Conservation (phyloP, 1,140 invertebrate genomes). For the Drepana arcuata region DNA sequence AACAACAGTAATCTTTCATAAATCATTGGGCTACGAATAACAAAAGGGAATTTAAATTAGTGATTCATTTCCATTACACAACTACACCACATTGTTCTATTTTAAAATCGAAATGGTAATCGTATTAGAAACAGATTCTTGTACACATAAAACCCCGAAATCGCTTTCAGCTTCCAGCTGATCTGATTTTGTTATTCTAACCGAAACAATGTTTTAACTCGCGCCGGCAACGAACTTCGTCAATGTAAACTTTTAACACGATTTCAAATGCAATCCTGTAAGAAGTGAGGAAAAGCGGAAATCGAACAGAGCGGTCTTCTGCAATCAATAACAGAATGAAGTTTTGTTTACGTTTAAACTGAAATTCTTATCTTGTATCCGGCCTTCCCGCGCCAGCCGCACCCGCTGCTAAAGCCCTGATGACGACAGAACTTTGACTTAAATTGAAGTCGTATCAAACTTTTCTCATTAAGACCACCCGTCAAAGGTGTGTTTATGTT, state of each 20-base stretch:
- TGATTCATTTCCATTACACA: no score
- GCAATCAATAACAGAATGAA: conserved; percentile 35
- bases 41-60: no score
- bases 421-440: conserved; percentile 64
- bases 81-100: no score
- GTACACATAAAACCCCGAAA: conserved; percentile 9
- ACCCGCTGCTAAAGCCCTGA: conserved; percentile 43
- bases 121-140: conserved; percentile 6
- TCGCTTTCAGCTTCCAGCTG: conserved; percentile 10
- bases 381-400: conserved; percentile 16
- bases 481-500: conserved; percentile 64
- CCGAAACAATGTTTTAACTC: conserved; percentile 30
- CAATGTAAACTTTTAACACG: conserved; percentile 41
- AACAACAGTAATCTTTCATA: no score
- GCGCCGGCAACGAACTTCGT: conserved; percentile 22
- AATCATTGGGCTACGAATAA: no score
- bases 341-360: conserved; percentile 49
- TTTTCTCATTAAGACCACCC: conserved; percentile 67
- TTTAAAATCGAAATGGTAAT: no score
- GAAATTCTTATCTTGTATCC: conserved; percentile 34
- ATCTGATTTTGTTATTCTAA: conserved; percentile 22
- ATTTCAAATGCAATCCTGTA: conserved; percentile 43
- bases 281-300: conserved; percentile 31
- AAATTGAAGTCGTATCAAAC: conserved; percentile 64
- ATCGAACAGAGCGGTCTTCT: conserved; percentile 27